A percentile compares a stretch with the other conserved stretches of the same genome.
phyloP scores from a whole-genome alignment of 2,888 invertebrate species.

The Meandrusa payeni region DNA sequence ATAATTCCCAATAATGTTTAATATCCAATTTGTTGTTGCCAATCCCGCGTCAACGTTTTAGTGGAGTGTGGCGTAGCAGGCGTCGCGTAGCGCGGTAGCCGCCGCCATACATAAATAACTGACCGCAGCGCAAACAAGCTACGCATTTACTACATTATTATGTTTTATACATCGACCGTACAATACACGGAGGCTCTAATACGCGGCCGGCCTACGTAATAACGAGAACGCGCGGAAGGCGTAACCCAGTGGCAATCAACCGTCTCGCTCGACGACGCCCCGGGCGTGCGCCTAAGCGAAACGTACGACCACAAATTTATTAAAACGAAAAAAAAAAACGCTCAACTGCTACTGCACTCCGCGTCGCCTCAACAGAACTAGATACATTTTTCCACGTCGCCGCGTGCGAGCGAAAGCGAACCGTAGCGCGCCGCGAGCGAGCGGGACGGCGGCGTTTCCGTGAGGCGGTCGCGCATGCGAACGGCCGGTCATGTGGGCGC shows the following conservation, averaged over 20 bases:
- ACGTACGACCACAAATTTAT: constrained; percentile 79
- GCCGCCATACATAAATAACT: constrained; percentile 67
- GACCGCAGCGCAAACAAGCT: constrained; percentile 61
- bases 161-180: constrained; percentile 69
- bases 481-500: constrained; percentile 77
- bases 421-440: constrained; percentile 37
- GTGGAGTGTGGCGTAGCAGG: constrained; percentile 36
- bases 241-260: constrained; percentile 76
- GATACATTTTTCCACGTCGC: constrained; percentile 78
- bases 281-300: constrained; percentile 75
- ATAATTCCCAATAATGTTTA: too few species aligned
- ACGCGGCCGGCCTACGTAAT: constrained; percentile 76
- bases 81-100: constrained; percentile 70
- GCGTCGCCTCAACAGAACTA: constrained; percentile 78
- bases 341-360: constrained; percentile 74
- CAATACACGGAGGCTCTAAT: constrained; percentile 72
- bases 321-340: constrained; percentile 74
- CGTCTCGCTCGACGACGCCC: constrained; percentile 69
- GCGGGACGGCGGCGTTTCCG: constrained; percentile 47
- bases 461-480: constrained; percentile 57
- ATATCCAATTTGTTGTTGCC: too few species aligned
- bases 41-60: too few species aligned
- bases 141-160: constrained; percentile 72
- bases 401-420: constrained; percentile 50
- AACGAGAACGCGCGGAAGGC: constrained; percentile 78